Base-by-base conservation (phyloP, 2,888 invertebrate species). In the Philopedon plagiatum region DNA sequence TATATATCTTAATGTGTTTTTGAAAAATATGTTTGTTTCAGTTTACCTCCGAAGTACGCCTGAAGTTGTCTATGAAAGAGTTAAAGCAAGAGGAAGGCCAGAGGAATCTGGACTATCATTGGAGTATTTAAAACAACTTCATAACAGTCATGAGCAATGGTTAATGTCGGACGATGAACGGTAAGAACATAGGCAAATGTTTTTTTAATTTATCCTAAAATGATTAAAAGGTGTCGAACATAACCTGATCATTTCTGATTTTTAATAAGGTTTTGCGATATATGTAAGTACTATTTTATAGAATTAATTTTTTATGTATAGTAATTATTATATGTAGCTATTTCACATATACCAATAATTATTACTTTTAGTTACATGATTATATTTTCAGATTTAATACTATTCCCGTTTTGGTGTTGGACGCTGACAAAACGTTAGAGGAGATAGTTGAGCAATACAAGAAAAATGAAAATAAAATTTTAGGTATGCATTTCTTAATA, bases 21-120 rank as follows among this genome's bases (percentile, higher is more conserved):
- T 29, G 34, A 26, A 34, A 13, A 18, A 57, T 19, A 57, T 5
- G 18, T 15, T 46, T 19, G 21, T 4, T 86, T 87, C 81, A 91
- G 91, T 93, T 1, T 92, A 93, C 81, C 84, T 92, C 4, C 88
- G 90, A 80, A 91, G 91, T 32, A 87, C 89, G 0, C 92, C 92
- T 0, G 89, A 90, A 75, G 85, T 90, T 29, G 92, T 91, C 0
- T 88, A 89, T 78, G 90, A 92, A 71, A 86, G 97, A 79, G 94
- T 97, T 80, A 90, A 89, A 79, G 86, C 89, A 72, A 87, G 97
- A 60, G 92, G 91, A 0, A 89, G 97, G 5, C 90, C 91, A 18
- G 97, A 97, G 84, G 97, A 97, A 85, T 89, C 89, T 66, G 89
- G 90, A 78, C 92, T 97, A 0, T 91, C 94, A 0, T 83, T 96